Evolutionary conservation across 2,888 invertebrate species (phyloP), one percentile per base, ranked within the genome.

Genomic region (Spodoptera littoralis): DNA sequence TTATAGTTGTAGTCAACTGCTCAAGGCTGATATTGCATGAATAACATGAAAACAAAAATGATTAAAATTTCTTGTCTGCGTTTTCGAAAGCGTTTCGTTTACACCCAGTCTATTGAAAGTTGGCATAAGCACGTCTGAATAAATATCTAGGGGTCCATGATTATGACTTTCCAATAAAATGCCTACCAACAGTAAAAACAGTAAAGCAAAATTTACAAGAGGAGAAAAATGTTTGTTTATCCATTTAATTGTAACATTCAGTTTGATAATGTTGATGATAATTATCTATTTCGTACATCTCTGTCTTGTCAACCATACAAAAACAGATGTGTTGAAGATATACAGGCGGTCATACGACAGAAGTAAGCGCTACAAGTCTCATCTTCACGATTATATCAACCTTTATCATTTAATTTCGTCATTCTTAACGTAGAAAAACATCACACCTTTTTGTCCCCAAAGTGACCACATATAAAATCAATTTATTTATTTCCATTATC

Each of bases 211-310:
- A 82, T 91, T 87, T 71, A 92, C 92, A 36, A 87, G 80, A 77
- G 92, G 92, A 5, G 92, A 92, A 73, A 92, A 90, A 84, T 92
- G 92, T 75, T 81, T 92, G 13, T 89, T 87, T 50, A 56, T 70
- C 0, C 92, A 92, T 69, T 60, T 90, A 30, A 63, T 88, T 4
- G 47, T 87, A 12, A 90, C 90, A 0, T 86, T 90, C 45, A 43
- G 67, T 0, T n/a, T 88, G 2, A 79, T 89, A 27, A 44, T 90
- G 13, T 18, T 84, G 3, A 42, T 89, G 42, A 50, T 81, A 2
- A 57, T 89, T 11, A 65, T 84, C 46, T 92, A 87, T 69, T 75
- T 87, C 41, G 71, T 84, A 11, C 92, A 92, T 69, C 62, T 92
- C 42, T 85, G 75, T 55, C 0, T 85, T 8, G 83, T 88, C 2